Conservation (phyloP, 2,113 vertebrate species). For the Ptyas mucosa region DNA sequence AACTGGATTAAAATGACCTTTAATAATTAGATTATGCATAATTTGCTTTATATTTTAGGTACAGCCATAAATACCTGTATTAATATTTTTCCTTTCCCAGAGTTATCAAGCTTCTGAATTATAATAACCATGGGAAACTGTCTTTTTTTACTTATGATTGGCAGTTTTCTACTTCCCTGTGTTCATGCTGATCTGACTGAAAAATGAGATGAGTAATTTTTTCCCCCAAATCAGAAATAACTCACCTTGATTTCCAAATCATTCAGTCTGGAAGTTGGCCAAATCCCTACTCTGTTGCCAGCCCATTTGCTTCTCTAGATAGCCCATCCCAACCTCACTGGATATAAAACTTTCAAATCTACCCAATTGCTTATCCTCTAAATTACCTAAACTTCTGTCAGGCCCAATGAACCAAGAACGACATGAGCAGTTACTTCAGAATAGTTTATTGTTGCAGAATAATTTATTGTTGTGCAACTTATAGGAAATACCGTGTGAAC, state of each 20-base stretch:
- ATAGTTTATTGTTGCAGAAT: not conserved
- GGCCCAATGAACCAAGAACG: not conserved
- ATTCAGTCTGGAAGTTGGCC: not conserved
- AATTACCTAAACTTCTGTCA: not conserved
- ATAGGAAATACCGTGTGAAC: not conserved
- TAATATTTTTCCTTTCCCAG: not conserved
- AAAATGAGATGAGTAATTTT: not conserved
- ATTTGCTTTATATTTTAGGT: constrained; percentile 7
- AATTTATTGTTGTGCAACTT: not conserved
- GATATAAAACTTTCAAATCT: not conserved
- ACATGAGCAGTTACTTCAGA: not conserved
- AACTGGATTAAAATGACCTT: not conserved
- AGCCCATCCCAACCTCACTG: not conserved
- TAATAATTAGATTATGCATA: not conserved
- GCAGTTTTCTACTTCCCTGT: not conserved
- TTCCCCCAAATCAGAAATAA: not conserved
- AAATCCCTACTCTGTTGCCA: not conserved
- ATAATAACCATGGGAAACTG: not conserved
- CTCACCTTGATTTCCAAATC: not conserved
- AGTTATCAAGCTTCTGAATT: not conserved
- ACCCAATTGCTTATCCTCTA: not conserved
- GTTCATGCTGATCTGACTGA: not conserved
- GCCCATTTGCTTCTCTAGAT: not conserved
- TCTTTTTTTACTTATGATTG: not conserved
- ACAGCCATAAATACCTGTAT: constrained; percentile 2